Conservation (phyloP, 2,113 vertebrate species). For the Gobiocypris rarus region DNA sequence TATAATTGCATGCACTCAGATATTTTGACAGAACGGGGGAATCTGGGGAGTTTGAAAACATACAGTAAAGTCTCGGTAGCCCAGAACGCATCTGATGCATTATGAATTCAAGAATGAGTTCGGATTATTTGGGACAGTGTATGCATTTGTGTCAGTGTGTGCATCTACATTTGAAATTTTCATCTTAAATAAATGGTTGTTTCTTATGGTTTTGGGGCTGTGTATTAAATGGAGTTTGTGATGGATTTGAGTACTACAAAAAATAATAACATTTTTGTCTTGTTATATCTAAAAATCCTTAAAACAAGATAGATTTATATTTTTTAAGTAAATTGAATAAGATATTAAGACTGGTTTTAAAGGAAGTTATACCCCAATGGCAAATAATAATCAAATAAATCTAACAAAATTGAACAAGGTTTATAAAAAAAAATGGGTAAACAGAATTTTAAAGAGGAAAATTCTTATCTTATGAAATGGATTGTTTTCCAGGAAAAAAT, state of each 20-base stretch:
- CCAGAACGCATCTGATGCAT: conserved; percentile 15
- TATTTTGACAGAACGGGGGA: conserved; percentile 32
- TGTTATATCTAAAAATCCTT: neutral
- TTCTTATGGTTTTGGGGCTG: neutral
- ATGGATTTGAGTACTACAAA: neutral
- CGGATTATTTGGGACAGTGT: neutral
- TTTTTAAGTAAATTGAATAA: neutral
- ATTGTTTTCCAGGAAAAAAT: neutral
- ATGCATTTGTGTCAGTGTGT: neutral
- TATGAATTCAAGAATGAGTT: conserved; percentile 34
- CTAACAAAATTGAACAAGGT: too few species aligned
- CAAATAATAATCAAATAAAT: too few species aligned
- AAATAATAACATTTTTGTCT: too few species aligned
- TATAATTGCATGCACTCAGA: conserved; percentile 38
- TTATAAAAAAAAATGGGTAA: neutral
- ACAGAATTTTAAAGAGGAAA: neutral
- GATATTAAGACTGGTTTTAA: neutral
- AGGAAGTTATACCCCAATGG: neutral
- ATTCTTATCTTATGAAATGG: neutral
- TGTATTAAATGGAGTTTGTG: neutral
- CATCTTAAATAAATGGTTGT: neutral
- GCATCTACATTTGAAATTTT: neutral
- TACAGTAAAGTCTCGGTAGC: conserved; percentile 35
- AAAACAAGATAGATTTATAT: neutral
- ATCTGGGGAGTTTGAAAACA: conserved; percentile 28